Evolutionary conservation across 1,140 invertebrate genomes (phyloP).

Genomic region (Antheraea mylitta): DNA sequence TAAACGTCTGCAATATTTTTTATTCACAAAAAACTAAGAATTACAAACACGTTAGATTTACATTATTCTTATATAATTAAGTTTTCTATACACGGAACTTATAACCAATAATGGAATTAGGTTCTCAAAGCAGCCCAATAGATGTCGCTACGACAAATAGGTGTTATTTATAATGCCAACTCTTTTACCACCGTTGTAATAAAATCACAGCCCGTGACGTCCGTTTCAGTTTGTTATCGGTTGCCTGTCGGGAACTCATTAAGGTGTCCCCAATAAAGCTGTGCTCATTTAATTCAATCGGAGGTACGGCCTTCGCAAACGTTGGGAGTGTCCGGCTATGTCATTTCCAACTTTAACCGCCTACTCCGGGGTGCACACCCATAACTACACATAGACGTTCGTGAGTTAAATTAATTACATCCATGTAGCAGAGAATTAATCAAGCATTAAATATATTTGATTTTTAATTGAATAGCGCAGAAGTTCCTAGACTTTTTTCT

Average conservation of each 20-base stretch:
- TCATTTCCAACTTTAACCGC: background rate
- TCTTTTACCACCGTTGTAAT: background rate
- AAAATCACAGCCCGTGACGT: background rate
- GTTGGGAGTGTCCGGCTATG: conserved; percentile 8
- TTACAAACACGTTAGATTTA: too few relatives aligned
- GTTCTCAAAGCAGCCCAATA: too few relatives aligned
- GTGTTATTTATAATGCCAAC: background rate
- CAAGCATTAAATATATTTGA: too few relatives aligned
- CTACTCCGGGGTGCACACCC: background rate
- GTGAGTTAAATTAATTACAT: background rate
- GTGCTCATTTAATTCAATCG: conserved; percentile 5
- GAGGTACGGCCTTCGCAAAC: conserved; percentile 3
- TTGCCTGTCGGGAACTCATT: conserved; percentile 1
- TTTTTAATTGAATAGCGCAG: too few relatives aligned
- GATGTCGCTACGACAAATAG: background rate
- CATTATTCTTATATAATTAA: too few relatives aligned
- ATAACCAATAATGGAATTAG: too few relatives aligned
- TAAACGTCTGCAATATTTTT: too few relatives aligned
- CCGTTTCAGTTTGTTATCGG: background rate
- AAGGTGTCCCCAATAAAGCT: background rate
- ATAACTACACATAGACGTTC: background rate
- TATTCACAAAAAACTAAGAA: too few relatives aligned
- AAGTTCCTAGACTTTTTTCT: too few relatives aligned
- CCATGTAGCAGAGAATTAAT: too few relatives aligned
- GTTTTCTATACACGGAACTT: too few relatives aligned